Evolutionary conservation across 2,888 invertebrate species (phyloP).

Genomic region (Ectobius pallidus): DNA sequence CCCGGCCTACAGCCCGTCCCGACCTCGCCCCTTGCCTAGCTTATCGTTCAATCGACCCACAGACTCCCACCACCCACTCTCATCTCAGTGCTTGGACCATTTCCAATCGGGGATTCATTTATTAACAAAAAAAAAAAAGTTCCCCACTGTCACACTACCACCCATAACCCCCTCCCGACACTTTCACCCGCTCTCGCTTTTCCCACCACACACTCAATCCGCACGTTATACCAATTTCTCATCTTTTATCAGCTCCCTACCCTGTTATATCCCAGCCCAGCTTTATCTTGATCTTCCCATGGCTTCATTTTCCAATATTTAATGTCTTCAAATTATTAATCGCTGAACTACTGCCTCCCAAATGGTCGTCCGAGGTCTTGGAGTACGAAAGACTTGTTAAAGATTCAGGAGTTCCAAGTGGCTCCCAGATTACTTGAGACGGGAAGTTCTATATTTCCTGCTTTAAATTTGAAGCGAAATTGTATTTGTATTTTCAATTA

Average conservation of each 20-base stretch:
- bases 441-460: no score
- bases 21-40: neutral
- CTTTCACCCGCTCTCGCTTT: no score
- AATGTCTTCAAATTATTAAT: constrained; percentile 2
- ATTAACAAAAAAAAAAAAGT: constrained; percentile 37
- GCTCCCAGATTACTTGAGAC: no score
- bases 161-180: neutral
- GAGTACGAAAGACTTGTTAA: no score
- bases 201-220: constrained; percentile 2
- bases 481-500: no score
- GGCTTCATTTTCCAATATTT: neutral
- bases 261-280: neutral
- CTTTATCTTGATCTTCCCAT: no score
- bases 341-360: no score
- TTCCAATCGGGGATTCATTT: constrained; percentile 40
- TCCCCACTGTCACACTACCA: constrained; percentile 11
- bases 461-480: no score
- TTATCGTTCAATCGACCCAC: constrained; percentile 17
- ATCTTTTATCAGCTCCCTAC: constrained; percentile 32
- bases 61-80: constrained; percentile 17
- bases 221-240: constrained; percentile 29
- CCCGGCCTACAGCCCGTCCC: neutral
- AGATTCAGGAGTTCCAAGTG: no score
- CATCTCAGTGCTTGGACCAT: constrained; percentile 29
- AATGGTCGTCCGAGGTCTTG: no score